A percentile compares a stretch with the other conserved stretches of the same genome.
Conservation (phyloP, 2,797 vertebrate genomes). For the Bradypus variegatus region DNA sequence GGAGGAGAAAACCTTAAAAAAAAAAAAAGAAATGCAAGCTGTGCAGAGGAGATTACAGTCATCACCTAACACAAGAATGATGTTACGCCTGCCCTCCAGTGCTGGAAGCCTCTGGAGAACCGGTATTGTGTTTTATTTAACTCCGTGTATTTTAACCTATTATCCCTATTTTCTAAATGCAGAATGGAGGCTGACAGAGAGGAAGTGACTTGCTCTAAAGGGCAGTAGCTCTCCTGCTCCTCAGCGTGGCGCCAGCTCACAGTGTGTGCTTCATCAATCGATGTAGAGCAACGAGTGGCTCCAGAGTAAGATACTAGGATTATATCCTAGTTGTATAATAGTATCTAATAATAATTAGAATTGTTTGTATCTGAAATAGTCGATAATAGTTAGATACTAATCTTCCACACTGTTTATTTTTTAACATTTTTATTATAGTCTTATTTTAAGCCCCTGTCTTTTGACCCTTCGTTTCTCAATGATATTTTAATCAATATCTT, state of each 20-base stretch:
- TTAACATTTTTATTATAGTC: background rate
- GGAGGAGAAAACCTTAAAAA: background rate
- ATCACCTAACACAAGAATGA: background rate
- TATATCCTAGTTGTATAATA: too few relatives aligned
- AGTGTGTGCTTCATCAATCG: accelerated
- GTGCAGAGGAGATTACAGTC: background rate
- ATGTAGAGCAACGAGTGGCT: background rate
- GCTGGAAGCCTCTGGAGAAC: background rate
- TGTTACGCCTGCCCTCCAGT: background rate
- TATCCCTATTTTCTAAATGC: background rate
- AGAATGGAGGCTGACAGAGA: background rate
- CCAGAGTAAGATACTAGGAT: too few relatives aligned
- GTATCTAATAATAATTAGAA: background rate
- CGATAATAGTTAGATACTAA: background rate
- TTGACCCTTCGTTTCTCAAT: background rate
- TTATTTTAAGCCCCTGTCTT: background rate
- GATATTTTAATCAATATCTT: background rate
- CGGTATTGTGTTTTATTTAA: background rate
- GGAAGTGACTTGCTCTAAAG: too few relatives aligned
- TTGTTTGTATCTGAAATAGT: background rate
- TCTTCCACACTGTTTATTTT: background rate
- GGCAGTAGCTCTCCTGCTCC: background rate
- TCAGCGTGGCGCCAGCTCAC: conserved; percentile 26
- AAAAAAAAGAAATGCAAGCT: background rate
- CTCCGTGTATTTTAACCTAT: background rate